These are phyloP conservation scores for Drymodes brunneopygia DNA, from an alignment of 2,113 vertebrate species.

Conservation along the genomic window DNA sequence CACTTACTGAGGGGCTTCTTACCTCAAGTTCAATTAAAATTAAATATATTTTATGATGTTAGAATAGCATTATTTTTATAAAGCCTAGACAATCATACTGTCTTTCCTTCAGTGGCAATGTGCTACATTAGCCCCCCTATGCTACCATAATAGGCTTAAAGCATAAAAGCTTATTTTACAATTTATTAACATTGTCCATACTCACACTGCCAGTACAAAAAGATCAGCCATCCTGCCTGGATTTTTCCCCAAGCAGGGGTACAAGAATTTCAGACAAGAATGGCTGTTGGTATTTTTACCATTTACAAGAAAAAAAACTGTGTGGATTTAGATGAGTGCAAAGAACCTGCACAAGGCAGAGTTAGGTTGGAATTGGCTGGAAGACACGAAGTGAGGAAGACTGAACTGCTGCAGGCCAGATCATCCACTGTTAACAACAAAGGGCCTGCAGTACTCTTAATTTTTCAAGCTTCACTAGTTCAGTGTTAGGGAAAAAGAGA, in stretches of 20 bases:
- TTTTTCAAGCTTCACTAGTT: background rate
- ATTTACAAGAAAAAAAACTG: background rate
- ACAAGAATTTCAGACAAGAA: background rate
- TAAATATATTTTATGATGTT: background rate
- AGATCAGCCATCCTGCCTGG: background rate
- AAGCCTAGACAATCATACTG: constrained; percentile 26
- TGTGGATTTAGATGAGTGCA: background rate
- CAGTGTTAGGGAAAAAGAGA: background rate
- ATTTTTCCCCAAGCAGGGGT: background rate
- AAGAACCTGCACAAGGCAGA: background rate
- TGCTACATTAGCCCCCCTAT: background rate
- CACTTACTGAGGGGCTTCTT: background rate
- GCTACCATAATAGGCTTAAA: background rate
- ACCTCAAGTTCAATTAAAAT: constrained; percentile 10
- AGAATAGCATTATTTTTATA: constrained; percentile 15
- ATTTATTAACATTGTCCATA: background rate
- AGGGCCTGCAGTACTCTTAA: background rate
- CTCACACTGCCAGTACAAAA: background rate
- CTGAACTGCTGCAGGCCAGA: background rate
- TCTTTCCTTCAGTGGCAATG: background rate
- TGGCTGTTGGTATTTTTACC: background rate
- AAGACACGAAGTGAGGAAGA: background rate
- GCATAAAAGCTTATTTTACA: background rate
- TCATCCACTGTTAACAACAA: background rate
- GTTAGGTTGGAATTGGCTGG: background rate